Conservation (phyloP, 35 echinoderm and acorn worm genomes). For the Chiridota heheva region DNA sequence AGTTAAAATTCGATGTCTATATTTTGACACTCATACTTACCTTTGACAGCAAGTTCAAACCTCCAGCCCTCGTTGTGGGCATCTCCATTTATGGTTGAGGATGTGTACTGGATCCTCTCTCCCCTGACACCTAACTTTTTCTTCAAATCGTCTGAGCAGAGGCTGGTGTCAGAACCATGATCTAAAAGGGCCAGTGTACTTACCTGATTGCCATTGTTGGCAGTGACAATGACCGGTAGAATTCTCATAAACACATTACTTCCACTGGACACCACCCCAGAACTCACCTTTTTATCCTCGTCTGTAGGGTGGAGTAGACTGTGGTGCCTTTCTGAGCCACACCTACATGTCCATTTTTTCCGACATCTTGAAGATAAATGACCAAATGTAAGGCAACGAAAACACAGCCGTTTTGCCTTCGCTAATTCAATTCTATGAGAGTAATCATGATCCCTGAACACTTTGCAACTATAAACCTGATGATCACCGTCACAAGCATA, state of each 20-base stretch:
- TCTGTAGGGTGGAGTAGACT: slow-evolving; percentile 22
- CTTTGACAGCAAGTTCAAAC: slow-evolving; percentile 26
- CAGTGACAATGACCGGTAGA: slow-evolving; percentile 32
- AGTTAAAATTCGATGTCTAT: slow-evolving; percentile 28
- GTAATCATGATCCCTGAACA: slow-evolving; percentile 14
- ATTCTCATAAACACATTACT: slow-evolving; percentile 38
- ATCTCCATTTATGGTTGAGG: slow-evolving; percentile 45
- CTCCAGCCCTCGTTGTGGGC: slow-evolving; percentile 41
- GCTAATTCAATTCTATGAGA: slow-evolving; percentile 12
- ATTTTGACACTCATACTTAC: slow-evolving; percentile 29
- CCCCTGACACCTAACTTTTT: slow-evolving; percentile 25
- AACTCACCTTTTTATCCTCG: slow-evolving; percentile 4
- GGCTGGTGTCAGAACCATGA: slow-evolving; percentile 47
- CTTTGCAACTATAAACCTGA: slow-evolving; percentile 28
- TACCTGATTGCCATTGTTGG: slow-evolving; percentile 40
- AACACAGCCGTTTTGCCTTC: slow-evolving; percentile 31
- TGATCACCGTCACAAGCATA: slow-evolving; percentile 30
- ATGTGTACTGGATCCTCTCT: slow-evolving; percentile 25
- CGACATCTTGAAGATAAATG: slow-evolving; percentile 14
- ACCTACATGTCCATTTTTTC: slow-evolving; percentile 20
- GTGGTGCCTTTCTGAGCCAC: slow-evolving; percentile 21
- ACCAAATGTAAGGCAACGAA: slow-evolving; percentile 25
- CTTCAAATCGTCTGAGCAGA: slow-evolving; percentile 28
- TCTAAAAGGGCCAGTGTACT: slow-evolving; percentile 44
- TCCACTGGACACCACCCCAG: slow-evolving; percentile 25